These are phyloP conservation scores for Drosophila macrospina DNA, from an alignment of 2,888 invertebrate genomes.

Conservation along the genomic window DNA sequence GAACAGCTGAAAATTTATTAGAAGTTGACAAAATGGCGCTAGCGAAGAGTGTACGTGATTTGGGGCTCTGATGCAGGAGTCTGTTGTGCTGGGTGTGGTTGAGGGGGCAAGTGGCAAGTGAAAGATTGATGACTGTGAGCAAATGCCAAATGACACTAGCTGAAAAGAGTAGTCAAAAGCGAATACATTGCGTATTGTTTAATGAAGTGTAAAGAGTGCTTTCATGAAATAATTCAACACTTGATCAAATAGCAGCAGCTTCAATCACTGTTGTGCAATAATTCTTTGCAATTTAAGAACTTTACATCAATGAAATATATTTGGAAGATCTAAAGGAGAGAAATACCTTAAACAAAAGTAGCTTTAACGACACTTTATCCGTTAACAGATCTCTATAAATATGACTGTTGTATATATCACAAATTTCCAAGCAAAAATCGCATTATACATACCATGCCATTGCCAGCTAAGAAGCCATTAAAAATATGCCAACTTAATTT, in stretches of 20 bases:
- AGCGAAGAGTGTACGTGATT: slow-evolving; percentile 49
- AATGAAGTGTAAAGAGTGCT: background rate
- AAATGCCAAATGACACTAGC: slow-evolving; percentile 8
- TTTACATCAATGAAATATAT: too few species aligned
- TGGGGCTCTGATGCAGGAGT: slow-evolving; percentile 37
- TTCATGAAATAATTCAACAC: background rate
- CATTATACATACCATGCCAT: background rate
- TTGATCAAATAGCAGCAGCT: background rate
- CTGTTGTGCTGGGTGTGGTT: background rate
- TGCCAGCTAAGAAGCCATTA: slow-evolving; percentile 31
- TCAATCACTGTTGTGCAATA: too few species aligned
- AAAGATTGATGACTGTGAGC: slow-evolving; percentile 28
- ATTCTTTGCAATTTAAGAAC: too few species aligned
- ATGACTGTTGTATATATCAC: background rate
- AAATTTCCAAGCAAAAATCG: background rate
- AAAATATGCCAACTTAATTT: slow-evolving; percentile 45
- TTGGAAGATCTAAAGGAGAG: too few species aligned
- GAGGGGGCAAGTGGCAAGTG: background rate
- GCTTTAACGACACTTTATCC: too few species aligned
- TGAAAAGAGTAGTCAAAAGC: slow-evolving; percentile 2
- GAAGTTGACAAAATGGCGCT: slow-evolving; percentile 64
- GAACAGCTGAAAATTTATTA: slow-evolving; percentile 57
- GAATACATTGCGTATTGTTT: slow-evolving; percentile 2
- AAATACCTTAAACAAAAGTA: too few species aligned
- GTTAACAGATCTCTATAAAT: too few species aligned